Base-by-base conservation (phyloP, 2,113 vertebrate genomes). In the Tragelaphus strepsiceros region DNA sequence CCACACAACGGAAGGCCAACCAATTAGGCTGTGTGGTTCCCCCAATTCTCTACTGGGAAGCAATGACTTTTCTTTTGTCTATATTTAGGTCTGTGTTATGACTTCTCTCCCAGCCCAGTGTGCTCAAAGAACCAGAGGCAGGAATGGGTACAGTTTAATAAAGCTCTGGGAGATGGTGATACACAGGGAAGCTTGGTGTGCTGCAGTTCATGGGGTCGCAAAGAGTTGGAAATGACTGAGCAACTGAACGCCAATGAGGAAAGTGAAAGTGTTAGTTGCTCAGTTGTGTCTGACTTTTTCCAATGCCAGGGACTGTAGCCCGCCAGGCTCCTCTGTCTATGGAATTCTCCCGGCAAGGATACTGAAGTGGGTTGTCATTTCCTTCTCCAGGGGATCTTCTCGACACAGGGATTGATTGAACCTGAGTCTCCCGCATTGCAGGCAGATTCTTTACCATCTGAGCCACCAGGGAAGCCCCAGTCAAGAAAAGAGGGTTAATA, bases 1-100 rank as follows among this genome's bases (percentile, higher is more conserved):
- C 30, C 9, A 7, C 0, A 0, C 3, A 3, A 16, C 26, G 11
- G 22, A 84, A 78, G 28, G 39, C 24, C 49, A 43, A 9, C n/a
- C 14, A 16, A 67, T 13, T 3, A 9, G 22, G 15, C 53, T 61
- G 35, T 43, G n/a, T 4, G 7, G 9, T 21, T 53, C 82, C 54
- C 56, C 21, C 3, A 49, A 2, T 28, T 17, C 9, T 1, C 51
- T 49, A 5, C 1, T 32, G 43, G 22, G 9, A 35, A 92, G 28
- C 51, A 64, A 35, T 10, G 8, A 5, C 24, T 88, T 78, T 35
- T n/a, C 28, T 67, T 74, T 94, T 1, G 15, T 78, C 22, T 43
- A 0, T 14, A 46, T 88, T 83, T 54, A 88, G 8, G 32, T 88
- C 35, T 92, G 62, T 43, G 80, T 32, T 28, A 59, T 8, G 4